Base-by-base conservation (phyloP, 2,113 vertebrate genomes). In the Rhabdomys dilectus region DNA sequence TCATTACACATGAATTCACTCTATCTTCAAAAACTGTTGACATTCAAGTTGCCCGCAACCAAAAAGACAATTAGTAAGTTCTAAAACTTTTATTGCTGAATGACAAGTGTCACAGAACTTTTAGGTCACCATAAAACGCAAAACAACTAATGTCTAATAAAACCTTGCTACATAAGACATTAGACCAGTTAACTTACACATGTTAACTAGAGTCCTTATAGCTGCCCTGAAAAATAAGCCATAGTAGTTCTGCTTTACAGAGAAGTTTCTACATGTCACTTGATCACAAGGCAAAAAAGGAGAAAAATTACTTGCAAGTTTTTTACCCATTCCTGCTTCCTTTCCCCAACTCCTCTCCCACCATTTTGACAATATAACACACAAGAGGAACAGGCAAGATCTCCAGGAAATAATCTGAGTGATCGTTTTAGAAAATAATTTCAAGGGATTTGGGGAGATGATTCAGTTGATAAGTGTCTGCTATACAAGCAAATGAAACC, bases 11-110 rank as follows among this genome's bases (percentile, higher is more conserved):
- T n/a, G 68, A 86, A 96, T 77, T 96, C 56, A 94, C 11, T 93
- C 66, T 88, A 39, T 85, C 34, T 88, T 98, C 82, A 87, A 68
- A 87, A 89, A 78, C 85, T 84, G 13, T 58, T 93, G 87, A 53
- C 56, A 84, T 66, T 81, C 48, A 92, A 73, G 85, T 19, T 94
- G 39, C 53, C 45, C 56, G 64, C 90, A 91, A 87, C 68, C 16
- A 89, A 16, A 42, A 58, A 86, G 66, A 76, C 19, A 96, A 91
- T 16, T 60, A 92, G 31, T 51, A 84, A 5, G 7, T 21, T n/a
- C 85, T 8, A 90, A 91, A 73, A 51, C 34, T 12, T 66, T 82
- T 76, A 64, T 15, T 39, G 26, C 3, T 88, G 53, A 93, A 3
- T 48, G 48, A 22, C 45, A 42, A 91, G 53, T n/a, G 17, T 48